Evolutionary conservation across 2,888 invertebrate genomes (phyloP).

Genomic region (Disparrhopalites patrizii): DNA sequence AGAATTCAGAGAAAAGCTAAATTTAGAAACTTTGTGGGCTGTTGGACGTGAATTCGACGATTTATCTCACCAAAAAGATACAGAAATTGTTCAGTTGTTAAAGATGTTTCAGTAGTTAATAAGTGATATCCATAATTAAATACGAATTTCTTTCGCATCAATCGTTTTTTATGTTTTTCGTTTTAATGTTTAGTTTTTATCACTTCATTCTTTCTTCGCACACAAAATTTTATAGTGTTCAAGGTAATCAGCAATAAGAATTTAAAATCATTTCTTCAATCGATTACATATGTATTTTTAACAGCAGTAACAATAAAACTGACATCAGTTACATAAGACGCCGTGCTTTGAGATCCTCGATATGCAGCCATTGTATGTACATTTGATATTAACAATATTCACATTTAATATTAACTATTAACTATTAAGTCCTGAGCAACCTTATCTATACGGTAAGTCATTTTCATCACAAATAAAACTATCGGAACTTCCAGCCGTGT

Average conservation of each 20-base stretch:
- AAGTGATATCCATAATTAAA: too few relatives aligned
- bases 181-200: neutral
- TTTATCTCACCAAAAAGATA: constrained; percentile 37
- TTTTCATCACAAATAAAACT: too few relatives aligned
- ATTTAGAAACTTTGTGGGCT: constrained; percentile 87
- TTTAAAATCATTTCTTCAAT: neutral
- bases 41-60: constrained; percentile 77
- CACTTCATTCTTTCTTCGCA: neutral
- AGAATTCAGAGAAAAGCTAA: constrained; percentile 67
- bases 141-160: neutral
- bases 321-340: neutral
- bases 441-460: too few relatives aligned
- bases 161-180: neutral
- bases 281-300: too few relatives aligned
- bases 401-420: neutral
- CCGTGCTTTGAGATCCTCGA: too few relatives aligned
- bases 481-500: too few relatives aligned
- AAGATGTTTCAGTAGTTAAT: constrained; percentile 30
- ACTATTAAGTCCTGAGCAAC: too few relatives aligned
- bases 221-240: neutral
- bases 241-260: too few relatives aligned
- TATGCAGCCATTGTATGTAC: too few relatives aligned
- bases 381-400: neutral
- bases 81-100: constrained; percentile 41
- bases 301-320: too few relatives aligned